Conservation (phyloP, 2,797 vertebrate genomes). For the Molothrus ater region DNA sequence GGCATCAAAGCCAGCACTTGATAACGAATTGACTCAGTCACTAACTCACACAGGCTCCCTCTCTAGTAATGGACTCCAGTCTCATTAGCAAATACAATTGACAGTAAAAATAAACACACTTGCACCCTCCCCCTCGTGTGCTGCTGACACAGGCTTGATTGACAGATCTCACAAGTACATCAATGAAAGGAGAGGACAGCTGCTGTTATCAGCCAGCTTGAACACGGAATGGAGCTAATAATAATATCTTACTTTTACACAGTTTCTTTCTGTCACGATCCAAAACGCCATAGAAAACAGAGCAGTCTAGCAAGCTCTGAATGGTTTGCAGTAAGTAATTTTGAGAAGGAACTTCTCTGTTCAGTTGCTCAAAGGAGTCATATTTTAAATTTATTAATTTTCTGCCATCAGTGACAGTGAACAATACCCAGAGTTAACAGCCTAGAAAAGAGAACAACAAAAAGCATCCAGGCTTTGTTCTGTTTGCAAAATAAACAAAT, state of each 20-base stretch:
- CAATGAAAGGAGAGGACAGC: conserved; percentile 37
- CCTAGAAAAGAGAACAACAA: conserved; percentile 41
- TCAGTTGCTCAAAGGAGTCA: not conserved
- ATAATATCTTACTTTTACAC: conserved; percentile 49
- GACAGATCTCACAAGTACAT: not conserved
- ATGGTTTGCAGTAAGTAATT: conserved; percentile 14
- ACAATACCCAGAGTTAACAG: conserved; percentile 28
- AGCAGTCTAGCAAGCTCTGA: not conserved
- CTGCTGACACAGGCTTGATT: conserved; percentile 50
- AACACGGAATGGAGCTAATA: not conserved
- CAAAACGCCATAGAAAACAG: not conserved
- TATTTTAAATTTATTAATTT: conserved; percentile 56
- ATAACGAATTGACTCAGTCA: conserved; percentile 43
- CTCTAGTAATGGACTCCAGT: conserved; percentile 39
- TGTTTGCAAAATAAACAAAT: conserved; percentile 20
- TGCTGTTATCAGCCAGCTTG: not conserved
- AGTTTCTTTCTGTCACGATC: not conserved
- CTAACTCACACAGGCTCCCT: conserved; percentile 17
- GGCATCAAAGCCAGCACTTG: not conserved
- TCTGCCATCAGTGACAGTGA: conserved; percentile 23
- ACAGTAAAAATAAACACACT: conserved; percentile 51
- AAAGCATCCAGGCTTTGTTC: conserved; percentile 38
- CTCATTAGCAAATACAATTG: conserved; percentile 53
- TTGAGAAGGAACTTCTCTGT: conserved; percentile 21
- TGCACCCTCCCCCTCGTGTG: not conserved